phyloP scores from a whole-genome alignment of 2,888 invertebrate species.

The Deroplatys truncata region DNA sequence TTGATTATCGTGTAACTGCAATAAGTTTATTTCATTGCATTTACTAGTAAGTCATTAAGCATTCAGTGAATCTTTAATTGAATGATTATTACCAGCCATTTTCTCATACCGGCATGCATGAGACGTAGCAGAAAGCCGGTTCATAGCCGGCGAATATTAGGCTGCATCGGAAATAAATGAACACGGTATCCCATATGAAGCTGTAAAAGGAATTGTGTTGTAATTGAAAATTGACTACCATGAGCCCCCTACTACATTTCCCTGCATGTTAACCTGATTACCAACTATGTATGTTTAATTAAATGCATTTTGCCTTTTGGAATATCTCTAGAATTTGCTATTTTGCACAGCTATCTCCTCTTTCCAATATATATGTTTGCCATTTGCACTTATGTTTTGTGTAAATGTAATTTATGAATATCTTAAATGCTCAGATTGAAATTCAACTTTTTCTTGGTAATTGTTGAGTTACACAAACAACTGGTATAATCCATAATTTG shows the following conservation, averaged over 20 bases:
- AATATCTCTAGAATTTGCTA: too few species aligned
- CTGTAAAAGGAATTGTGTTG: background rate
- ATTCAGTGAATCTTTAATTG: background rate
- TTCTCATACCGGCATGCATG: background rate
- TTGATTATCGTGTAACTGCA: background rate
- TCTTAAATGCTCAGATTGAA: too few species aligned
- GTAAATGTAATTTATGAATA: too few species aligned
- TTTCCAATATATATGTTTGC: too few species aligned
- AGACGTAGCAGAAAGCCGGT: background rate
- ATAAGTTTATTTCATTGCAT: background rate
- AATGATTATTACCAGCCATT: background rate
- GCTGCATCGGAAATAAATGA: background rate
- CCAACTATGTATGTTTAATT: too few species aligned
- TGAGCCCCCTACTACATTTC: background rate
- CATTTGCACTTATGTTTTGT: too few species aligned
- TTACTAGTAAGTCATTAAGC: background rate
- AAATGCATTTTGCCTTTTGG: too few species aligned
- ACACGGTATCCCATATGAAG: background rate
- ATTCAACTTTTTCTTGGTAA: too few species aligned
- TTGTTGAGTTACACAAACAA: too few species aligned
- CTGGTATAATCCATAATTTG: too few species aligned
- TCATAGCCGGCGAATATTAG: background rate
- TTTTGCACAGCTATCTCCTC: too few species aligned
- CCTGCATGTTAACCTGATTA: too few species aligned
- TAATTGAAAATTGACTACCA: background rate